A percentile compares a stretch with the other conserved stretches of the same genome.
phyloP scores from a whole-genome alignment of 2,888 invertebrate genomes.

The Diloba caeruleocephala region DNA sequence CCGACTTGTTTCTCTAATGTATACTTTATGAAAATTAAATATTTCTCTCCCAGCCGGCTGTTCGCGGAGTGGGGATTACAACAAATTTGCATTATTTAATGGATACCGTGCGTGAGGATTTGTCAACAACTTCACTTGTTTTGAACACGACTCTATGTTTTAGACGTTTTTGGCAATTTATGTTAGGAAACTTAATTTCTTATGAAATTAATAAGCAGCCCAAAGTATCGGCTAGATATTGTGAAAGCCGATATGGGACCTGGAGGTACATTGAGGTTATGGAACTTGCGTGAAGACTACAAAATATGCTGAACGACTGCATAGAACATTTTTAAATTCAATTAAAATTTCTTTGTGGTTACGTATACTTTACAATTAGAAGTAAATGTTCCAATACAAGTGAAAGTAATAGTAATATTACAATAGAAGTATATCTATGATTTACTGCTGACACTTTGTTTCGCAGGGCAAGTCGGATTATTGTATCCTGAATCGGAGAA shows the following conservation, averaged over 20 bases:
- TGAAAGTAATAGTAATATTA: too few relatives aligned
- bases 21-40: slow-evolving; percentile 89
- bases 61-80: slow-evolving; percentile 83
- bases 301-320: too few relatives aligned
- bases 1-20: slow-evolving; percentile 78
- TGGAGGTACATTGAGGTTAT: too few relatives aligned
- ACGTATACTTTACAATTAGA: too few relatives aligned
- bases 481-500: too few relatives aligned
- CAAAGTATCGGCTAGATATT: neutral
- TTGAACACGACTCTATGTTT: slow-evolving; percentile 62
- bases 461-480: too few relatives aligned
- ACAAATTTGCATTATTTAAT: slow-evolving; percentile 89
- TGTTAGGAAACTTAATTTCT: neutral
- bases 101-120: slow-evolving; percentile 86
- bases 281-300: too few relatives aligned
- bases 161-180: slow-evolving; percentile 69
- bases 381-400: too few relatives aligned
- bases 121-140: slow-evolving; percentile 78
- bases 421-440: too few relatives aligned
- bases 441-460: too few relatives aligned
- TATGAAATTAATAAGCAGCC: neutral
- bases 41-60: slow-evolving; percentile 79
- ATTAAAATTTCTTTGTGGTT: too few relatives aligned
- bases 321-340: too few relatives aligned
- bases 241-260: neutral